Evolutionary conservation across 2,113 vertebrate species (phyloP).

Genomic region (Rutilus rutilus): DNA sequence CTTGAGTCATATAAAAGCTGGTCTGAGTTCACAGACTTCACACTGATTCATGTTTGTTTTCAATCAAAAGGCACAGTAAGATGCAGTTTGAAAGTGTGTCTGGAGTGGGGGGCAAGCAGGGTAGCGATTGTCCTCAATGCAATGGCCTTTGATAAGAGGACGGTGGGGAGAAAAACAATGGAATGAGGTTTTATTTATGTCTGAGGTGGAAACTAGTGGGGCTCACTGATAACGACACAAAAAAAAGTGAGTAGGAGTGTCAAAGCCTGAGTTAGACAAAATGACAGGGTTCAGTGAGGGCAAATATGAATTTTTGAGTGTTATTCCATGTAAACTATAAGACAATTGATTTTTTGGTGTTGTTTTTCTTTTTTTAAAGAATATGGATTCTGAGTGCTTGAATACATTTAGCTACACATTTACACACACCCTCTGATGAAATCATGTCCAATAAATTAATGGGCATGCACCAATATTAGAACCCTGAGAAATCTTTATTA

Average conservation of each 20-base stretch:
- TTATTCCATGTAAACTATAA: neutral
- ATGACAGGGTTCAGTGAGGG: constrained; percentile 1
- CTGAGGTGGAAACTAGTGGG: constrained; percentile 45
- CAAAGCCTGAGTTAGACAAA: constrained; percentile 23
- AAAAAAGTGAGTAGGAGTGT: constrained; percentile 18
- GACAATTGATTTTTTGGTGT: no score
- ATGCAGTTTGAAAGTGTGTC: constrained; percentile 16
- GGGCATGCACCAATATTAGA: neutral
- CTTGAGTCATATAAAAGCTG: neutral
- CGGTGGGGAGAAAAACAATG: constrained; percentile 49
- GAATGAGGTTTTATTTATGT: constrained; percentile 59
- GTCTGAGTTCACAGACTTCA: neutral
- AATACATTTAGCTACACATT: neutral
- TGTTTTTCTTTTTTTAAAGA: no score
- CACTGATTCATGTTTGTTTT: constrained; percentile 19
- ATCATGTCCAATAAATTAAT: neutral
- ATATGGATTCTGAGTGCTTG: neutral
- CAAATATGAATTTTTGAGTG: neutral
- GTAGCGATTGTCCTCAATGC: constrained; percentile 40
- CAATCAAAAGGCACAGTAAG: constrained; percentile 20
- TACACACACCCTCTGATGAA: neutral
- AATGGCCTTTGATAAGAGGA: constrained; percentile 54
- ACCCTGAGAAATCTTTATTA: no score
- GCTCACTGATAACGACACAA: constrained; percentile 44
- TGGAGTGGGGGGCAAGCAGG: neutral